Conservation (phyloP, 2,113 vertebrate species). For the Panthera tigris region DNA sequence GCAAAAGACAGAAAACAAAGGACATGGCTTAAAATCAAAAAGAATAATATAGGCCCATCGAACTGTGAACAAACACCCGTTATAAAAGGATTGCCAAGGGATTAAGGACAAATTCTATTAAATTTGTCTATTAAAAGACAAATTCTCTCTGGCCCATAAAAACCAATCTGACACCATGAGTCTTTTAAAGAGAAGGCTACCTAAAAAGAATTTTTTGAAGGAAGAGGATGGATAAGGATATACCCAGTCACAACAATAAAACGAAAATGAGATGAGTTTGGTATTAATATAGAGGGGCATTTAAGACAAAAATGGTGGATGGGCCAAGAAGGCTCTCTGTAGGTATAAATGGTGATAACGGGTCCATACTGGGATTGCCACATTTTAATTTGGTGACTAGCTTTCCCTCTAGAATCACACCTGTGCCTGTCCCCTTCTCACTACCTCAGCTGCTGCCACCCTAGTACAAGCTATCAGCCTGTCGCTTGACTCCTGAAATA, state of each 20-base stretch:
- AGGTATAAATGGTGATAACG: not conserved
- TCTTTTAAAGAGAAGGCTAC: not conserved
- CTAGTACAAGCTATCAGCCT: not conserved
- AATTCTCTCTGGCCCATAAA: slow-evolving; percentile 16
- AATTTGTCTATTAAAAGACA: not conserved
- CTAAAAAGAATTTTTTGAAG: not conserved
- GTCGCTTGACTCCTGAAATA: not conserved
- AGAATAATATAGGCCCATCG: not conserved
- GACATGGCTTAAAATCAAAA: not conserved
- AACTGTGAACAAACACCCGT: not conserved
- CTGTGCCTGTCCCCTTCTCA: too few relatives aligned
- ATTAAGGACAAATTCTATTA: slow-evolving; percentile 18
- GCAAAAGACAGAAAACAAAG: slow-evolving; percentile 52
- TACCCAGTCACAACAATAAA: not conserved
- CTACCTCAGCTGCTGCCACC: too few relatives aligned
- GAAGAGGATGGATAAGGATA: not conserved
- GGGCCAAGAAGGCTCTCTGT: not conserved
- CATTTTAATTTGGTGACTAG: not conserved
- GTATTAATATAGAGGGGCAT: not conserved
- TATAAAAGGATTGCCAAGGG: not conserved
- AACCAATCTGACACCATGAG: not conserved
- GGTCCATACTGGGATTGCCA: not conserved
- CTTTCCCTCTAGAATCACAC: not conserved
- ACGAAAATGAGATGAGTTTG: not conserved
- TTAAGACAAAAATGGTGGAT: not conserved